Conservation (phyloP, 2,797 vertebrate species). For the Periparus ater region DNA sequence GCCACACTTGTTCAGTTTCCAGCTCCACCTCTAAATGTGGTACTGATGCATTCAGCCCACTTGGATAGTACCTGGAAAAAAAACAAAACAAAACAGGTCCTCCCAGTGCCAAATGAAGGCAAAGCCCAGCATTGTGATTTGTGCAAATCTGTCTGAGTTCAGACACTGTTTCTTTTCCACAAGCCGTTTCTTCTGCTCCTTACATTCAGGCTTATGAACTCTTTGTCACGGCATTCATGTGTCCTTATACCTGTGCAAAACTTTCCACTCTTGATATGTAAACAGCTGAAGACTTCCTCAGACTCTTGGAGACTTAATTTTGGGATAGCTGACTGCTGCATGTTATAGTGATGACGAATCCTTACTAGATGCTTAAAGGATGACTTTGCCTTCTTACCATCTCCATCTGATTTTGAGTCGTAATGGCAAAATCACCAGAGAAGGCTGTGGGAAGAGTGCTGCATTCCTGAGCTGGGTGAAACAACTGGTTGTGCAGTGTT, state of each 20-base stretch:
- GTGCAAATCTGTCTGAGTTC: not conserved
- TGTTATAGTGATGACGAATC: not conserved
- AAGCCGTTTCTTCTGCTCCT: not conserved
- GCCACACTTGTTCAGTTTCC: not conserved
- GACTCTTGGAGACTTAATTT: not conserved
- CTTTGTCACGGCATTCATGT: not conserved
- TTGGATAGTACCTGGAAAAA: not conserved
- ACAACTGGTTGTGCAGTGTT: not conserved
- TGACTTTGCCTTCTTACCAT: not conserved
- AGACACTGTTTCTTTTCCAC: not conserved
- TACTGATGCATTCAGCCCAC: not conserved
- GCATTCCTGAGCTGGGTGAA: conserved; percentile 23
- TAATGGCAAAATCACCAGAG: not conserved
- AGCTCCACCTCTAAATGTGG: not conserved
- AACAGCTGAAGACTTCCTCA: not conserved
- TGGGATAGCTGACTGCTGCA: not conserved
- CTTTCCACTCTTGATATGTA: not conserved
- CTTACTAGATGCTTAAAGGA: not conserved
- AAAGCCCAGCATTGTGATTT: not conserved
- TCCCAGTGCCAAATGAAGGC: not conserved
- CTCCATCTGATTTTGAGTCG: not conserved
- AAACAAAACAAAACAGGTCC: not conserved
- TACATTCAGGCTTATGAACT: not conserved
- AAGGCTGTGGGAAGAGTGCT: not conserved
- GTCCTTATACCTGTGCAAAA: not conserved